Evolutionary conservation across 1,140 invertebrate species (phyloP).

Genomic region (Pseudobourletiella spinata): DNA sequence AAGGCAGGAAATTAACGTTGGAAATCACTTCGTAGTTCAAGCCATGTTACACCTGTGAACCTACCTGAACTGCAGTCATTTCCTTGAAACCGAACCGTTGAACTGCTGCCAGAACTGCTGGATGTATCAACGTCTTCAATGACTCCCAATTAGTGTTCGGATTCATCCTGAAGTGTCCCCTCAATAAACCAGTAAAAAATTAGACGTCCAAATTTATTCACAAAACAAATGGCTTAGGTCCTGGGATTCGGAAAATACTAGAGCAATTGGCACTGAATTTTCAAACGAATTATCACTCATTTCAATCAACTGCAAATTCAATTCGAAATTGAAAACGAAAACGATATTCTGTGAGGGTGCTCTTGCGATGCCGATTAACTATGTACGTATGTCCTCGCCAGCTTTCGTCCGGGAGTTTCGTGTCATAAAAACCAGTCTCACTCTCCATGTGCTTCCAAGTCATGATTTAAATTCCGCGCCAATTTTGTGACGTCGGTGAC

Average conservation of each 20-base stretch:
- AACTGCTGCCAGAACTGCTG: neutral
- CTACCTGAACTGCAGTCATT: constrained; percentile 64
- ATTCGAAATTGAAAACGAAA: neutral
- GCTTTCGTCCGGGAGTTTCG: too few species aligned
- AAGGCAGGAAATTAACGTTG: neutral
- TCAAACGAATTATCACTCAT: neutral
- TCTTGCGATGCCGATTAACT: too few species aligned
- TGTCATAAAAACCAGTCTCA: too few species aligned
- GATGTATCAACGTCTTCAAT: neutral
- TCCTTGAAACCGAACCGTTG: constrained; percentile 12
- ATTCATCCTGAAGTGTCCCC: neutral
- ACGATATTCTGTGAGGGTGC: too few species aligned
- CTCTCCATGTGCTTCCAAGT: too few species aligned
- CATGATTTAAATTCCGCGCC: too few species aligned
- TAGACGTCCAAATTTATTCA: neutral
- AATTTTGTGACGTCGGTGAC: too few species aligned
- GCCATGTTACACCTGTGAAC: constrained; percentile 7
- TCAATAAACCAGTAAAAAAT: neutral
- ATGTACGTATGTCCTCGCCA: too few species aligned
- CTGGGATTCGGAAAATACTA: too few species aligned
- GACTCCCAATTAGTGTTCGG: neutral
- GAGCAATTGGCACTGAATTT: too few species aligned
- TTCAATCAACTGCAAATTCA: neutral
- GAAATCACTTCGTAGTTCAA: too few species aligned
- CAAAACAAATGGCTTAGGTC: neutral